Base-by-base conservation (phyloP, 2,888 invertebrate species). In the Coelopa pilipes region DNA sequence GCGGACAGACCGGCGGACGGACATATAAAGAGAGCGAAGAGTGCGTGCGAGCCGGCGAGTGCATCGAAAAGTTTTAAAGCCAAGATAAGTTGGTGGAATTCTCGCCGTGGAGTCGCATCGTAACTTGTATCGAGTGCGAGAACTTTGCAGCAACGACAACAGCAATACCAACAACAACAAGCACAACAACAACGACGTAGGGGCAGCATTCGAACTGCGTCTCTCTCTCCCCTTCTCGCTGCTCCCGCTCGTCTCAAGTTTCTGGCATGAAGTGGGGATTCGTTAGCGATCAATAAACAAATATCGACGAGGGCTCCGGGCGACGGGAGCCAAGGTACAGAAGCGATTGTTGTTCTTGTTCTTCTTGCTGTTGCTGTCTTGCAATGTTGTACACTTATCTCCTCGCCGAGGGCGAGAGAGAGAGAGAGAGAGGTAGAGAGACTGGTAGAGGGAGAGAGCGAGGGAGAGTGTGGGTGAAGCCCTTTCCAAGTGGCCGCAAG, bases 61-160 rank as follows among this genome's bases (percentile, higher is more conserved):
- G 46, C n/a, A 24, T 49, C 7, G 46, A 63, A 66, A 50, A 17
- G 24, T 46, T 45, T 46, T 15, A 45, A 69, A 69, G 59, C 47
- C 69, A 50, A 47, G 12, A 69, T 46, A 70, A 70, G 53, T 70
- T 70, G 17, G 24, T 34, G 60, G 34, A 62, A 63, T 50, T 62
- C 62, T 70, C 49, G 60, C 21, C 17, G 55, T 53, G 55, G 17
- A 71, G n/a, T 57, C 71, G 53, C 65, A 34, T 63, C 55, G 71
- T 9, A 71, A 71, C 63, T 71, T 71, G 71, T 65, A 71, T 65
- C 46, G 65, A 65, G 65, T 65, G 65, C 19, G 55, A 34, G 53
- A 71, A 71, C 60, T 65, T 71, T 53, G 55, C 47, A 46, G 46
- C 60, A 19, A 13, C 60, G 21, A 49, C 59, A 47, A 21, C 70